Percentiles rank a stretch among this genome's conserved stretches.
phyloP scores from a whole-genome alignment of 64 coral and sea anemone species.

The Actinia equina region DNA sequence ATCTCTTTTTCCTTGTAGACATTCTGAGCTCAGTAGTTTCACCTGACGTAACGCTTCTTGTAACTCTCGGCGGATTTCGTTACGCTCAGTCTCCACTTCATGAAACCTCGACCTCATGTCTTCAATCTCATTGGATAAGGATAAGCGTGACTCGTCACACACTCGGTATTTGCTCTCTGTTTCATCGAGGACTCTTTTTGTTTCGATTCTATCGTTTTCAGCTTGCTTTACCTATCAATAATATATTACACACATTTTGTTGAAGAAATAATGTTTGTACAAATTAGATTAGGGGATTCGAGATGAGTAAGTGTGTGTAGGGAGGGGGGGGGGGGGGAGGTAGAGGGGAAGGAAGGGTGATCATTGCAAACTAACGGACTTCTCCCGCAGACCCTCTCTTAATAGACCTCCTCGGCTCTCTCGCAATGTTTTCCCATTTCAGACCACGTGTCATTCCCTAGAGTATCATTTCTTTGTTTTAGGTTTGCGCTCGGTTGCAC shows the following conservation, averaged over 20 bases:
- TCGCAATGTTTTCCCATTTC: no score
- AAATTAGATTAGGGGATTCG: no score
- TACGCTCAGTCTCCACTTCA: conserved; percentile 71
- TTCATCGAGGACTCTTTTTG: conserved; percentile 48
- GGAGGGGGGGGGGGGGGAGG: no score
- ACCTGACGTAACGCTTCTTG: conserved; percentile 84
- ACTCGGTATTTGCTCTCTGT: conserved; percentile 59
- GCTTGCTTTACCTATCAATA: conserved; percentile 35
- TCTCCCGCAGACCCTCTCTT: no score
- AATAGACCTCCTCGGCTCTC: no score
- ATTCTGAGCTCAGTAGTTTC: conserved; percentile 75
- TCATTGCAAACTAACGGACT: no score
- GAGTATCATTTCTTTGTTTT: no score
- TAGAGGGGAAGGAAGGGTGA: no score
- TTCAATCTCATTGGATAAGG: conserved; percentile 47
- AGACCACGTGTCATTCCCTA: no score
- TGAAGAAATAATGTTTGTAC: no score
- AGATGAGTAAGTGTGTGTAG: no score
- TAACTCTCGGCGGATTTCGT: conserved; percentile 65
- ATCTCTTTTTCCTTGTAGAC: conserved; percentile 63
- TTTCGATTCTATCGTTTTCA: conserved; percentile 62
- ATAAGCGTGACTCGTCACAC: conserved; percentile 63
- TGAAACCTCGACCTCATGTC: conserved; percentile 53
- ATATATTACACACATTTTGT: neutral
- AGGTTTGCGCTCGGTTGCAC: no score